These are phyloP conservation scores for Zenarchopterus dispar DNA, from an alignment of 2,797 vertebrate species.

Conservation along the genomic window DNA sequence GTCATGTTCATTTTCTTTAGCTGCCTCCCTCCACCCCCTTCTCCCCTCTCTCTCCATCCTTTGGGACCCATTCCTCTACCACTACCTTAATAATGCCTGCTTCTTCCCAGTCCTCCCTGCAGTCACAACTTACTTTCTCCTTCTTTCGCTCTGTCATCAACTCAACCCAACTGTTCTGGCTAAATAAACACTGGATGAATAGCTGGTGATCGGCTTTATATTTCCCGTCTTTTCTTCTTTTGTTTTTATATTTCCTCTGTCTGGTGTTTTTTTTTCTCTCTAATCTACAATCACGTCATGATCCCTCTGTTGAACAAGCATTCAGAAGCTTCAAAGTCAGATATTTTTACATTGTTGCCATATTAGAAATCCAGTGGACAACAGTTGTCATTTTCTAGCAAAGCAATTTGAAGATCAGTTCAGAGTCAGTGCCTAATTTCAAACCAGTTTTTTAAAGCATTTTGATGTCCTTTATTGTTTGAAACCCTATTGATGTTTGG, in stretches of 20 bases:
- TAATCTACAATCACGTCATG: neutral
- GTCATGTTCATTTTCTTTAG: slow-evolving; percentile 46
- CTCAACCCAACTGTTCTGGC: slow-evolving; percentile 37
- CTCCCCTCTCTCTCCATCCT: slow-evolving; percentile 27
- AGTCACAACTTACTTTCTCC: slow-evolving; percentile 49
- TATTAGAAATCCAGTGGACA: neutral
- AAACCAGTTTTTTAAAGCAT: neutral
- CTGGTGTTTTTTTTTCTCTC: neutral
- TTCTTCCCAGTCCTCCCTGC: slow-evolving; percentile 37
- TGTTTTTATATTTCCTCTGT: neutral
- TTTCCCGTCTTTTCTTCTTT: slow-evolving; percentile 50
- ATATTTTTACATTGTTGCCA: slow-evolving; percentile 4
- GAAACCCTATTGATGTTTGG: too few species aligned
- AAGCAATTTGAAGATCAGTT: neutral
- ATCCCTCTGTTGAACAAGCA: neutral
- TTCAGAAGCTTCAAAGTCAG: slow-evolving; percentile 3
- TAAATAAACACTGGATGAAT: slow-evolving; percentile 69
- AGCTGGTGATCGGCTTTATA: slow-evolving; percentile 73
- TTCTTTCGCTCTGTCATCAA: slow-evolving; percentile 41
- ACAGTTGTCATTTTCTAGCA: neutral
- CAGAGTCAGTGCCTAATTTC: neutral
- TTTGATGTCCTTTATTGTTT: too few species aligned
- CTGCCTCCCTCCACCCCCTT: slow-evolving; percentile 3
- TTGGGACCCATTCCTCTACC: slow-evolving; percentile 59
- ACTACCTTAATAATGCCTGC: slow-evolving; percentile 41